Evolutionary conservation across 2,797 vertebrate species (phyloP).

Genomic region (Melanotaenia maccullochi): DNA sequence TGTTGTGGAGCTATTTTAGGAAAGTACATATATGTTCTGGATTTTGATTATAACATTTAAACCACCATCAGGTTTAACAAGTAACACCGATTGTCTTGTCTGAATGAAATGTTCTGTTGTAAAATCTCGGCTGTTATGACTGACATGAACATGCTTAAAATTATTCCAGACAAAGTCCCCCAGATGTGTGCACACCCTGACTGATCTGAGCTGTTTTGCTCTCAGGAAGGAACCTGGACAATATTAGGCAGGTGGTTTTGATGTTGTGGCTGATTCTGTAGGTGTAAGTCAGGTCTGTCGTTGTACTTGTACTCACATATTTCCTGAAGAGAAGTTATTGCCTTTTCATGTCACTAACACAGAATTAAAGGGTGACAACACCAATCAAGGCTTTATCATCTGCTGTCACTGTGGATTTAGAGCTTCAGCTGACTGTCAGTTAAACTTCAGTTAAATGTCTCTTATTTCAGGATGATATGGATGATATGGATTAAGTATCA

Average conservation of each 20-base stretch:
- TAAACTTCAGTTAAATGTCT: constrained; percentile 2
- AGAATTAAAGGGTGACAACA: constrained; percentile 11
- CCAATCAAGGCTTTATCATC: constrained; percentile 10
- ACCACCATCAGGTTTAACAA: background rate
- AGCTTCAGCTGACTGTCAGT: constrained; percentile 19
- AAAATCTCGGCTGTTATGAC: background rate
- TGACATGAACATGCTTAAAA: background rate
- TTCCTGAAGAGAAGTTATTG: constrained; percentile 8
- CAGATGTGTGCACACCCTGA: background rate
- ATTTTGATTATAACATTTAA: constrained; percentile 3
- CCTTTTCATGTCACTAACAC: constrained; percentile 27
- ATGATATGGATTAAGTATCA: background rate
- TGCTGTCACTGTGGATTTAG: constrained; percentile 33
- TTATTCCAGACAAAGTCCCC: background rate
- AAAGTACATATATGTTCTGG: background rate
- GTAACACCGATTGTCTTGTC: background rate
- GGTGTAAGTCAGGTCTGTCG: background rate
- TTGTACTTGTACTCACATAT: constrained; percentile 34
- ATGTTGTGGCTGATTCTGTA: background rate
- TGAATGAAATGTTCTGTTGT: background rate
- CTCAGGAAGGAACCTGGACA: background rate
- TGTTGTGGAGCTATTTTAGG: constrained; percentile 14
- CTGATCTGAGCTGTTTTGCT: background rate
- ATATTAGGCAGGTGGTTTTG: background rate
- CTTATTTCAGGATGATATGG: constrained; percentile 16